Conservation (phyloP, 2,113 vertebrate species). For the Engystomops pustulosus region DNA sequence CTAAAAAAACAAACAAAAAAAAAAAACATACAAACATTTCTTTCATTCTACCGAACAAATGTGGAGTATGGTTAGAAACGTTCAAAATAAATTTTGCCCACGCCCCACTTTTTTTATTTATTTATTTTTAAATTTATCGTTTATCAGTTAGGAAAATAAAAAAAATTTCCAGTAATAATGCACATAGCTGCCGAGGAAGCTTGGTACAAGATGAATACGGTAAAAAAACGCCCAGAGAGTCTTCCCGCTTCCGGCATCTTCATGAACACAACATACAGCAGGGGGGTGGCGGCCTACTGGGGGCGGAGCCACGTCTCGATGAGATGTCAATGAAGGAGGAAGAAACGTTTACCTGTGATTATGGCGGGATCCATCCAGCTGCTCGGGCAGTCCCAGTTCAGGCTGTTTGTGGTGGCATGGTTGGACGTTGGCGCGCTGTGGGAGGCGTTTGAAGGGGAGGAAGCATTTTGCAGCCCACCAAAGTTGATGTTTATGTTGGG, state of each 20-base stretch:
- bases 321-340: conserved; percentile 65
- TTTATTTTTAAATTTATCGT: no score
- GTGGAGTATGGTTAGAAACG: conserved; percentile 78
- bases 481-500: conserved; percentile 99
- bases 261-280: no score
- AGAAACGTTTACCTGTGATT: conserved; percentile 92
- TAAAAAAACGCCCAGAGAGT: not conserved
- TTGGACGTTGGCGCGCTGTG: conserved; percentile 90
- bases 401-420: conserved; percentile 90
- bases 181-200: not conserved
- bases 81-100: not conserved
- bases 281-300: not conserved
- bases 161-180: not conserved
- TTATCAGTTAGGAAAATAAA: no score
- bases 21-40: not conserved
- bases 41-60: conserved; percentile 34
- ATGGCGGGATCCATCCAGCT: conserved; percentile 99
- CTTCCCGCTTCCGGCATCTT: not conserved
- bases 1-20: not conserved
- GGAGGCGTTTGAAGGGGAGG: conserved; percentile 95
- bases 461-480: conserved; percentile 96
- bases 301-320: not conserved
- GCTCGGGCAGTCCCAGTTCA: conserved; percentile 95
- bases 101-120: conserved; percentile 1
- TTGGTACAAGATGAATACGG: not conserved